Conservation (phyloP, 2,113 vertebrate species). For the Paradoxurus hermaphroditus region DNA sequence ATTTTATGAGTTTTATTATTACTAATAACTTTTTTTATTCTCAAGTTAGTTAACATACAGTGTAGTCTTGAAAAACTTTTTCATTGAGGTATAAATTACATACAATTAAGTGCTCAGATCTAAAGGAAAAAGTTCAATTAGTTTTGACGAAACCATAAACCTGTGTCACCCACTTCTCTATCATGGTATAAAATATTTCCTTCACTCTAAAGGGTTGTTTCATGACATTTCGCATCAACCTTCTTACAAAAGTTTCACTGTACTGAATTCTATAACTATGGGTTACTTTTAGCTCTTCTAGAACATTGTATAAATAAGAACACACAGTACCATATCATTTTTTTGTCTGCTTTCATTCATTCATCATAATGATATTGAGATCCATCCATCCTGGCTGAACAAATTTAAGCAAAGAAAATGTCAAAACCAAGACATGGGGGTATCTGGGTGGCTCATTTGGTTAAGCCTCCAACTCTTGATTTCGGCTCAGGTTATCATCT, state of each 20-base stretch:
- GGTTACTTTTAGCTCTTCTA: neutral
- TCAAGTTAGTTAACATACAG: no score
- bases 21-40: neutral
- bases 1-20: neutral
- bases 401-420: neutral
- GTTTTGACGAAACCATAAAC: neutral
- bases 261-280: neutral
- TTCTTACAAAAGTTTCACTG: neutral
- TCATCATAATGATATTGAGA: neutral
- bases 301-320: neutral
- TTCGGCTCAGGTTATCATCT: no score
- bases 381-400: neutral
- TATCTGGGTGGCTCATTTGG: neutral
- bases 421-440: neutral
- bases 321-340: neutral
- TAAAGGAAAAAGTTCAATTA: slow-evolving; percentile 21
- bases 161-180: neutral
- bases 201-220: neutral
- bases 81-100: neutral
- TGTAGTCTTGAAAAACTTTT: neutral
- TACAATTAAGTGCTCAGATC: neutral
- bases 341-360: neutral
- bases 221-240: neutral
- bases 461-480: neutral
- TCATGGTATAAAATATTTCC: slow-evolving; percentile 30